phyloP scores from a whole-genome alignment of 2,113 vertebrate species.

The Xiphophorus couchianus region DNA sequence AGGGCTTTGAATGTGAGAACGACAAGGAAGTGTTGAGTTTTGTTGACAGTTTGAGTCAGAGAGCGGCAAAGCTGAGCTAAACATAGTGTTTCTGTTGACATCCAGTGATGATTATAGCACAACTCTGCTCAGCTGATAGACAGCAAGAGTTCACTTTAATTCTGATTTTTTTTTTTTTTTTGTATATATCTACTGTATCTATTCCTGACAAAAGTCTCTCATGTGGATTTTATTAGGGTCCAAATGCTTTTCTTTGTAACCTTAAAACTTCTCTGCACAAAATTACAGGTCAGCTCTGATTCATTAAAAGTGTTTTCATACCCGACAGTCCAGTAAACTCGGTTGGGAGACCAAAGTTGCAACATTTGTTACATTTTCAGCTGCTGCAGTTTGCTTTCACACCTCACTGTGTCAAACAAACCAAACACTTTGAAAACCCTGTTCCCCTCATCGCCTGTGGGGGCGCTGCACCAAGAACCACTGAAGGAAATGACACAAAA shows the following conservation, averaged over 20 bases:
- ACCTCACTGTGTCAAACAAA: too few relatives aligned
- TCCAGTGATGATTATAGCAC: neutral
- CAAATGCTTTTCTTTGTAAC: neutral
- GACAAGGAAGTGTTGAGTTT: neutral
- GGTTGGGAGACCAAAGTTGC: too few relatives aligned
- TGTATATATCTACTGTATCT: neutral
- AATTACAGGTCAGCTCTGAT: neutral
- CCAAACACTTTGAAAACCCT: too few relatives aligned
- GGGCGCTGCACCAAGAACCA: too few relatives aligned
- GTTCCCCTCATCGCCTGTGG: too few relatives aligned
- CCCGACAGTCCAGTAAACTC: too few relatives aligned
- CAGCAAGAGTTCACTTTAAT: neutral
- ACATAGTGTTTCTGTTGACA: conserved; percentile 1
- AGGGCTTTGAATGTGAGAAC: neutral
- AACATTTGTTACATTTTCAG: too few relatives aligned
- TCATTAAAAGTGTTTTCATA: too few relatives aligned
- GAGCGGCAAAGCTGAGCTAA: neutral
- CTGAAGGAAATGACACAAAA: too few relatives aligned
- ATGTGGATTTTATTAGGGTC: neutral
- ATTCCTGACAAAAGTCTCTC: neutral
- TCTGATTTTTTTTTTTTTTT: neutral
- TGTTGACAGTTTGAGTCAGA: neutral
- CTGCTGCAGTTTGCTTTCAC: too few relatives aligned
- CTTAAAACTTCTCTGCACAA: neutral
- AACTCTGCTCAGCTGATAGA: neutral